Evolutionary conservation across 2,797 vertebrate genomes (phyloP).

Genomic region (Alcedo atthis): DNA sequence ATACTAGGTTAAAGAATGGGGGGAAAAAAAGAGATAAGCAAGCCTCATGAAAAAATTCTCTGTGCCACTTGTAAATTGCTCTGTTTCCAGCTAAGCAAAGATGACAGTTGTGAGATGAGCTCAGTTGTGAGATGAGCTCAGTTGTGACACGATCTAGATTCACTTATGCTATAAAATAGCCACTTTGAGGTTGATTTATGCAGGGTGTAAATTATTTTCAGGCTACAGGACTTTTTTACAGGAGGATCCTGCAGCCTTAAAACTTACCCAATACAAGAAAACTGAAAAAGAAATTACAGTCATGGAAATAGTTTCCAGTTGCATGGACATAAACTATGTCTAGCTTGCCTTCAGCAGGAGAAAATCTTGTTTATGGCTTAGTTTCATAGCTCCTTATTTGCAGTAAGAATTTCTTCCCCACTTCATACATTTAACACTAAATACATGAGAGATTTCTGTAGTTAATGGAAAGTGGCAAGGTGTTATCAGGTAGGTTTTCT

Average conservation of each 20-base stretch:
- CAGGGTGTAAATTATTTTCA: neutral
- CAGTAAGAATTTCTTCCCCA: neutral
- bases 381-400: neutral
- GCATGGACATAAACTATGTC: neutral
- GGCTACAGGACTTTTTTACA: neutral
- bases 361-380: neutral
- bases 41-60: constrained; percentile 6
- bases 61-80: neutral
- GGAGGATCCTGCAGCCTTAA: neutral
- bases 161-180: neutral
- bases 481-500: neutral
- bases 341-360: neutral
- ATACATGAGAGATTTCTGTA: neutral
- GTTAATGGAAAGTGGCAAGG: neutral
- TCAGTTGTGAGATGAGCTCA: no score
- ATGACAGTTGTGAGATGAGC: neutral
- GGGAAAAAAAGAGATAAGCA: neutral
- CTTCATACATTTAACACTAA: neutral
- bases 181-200: neutral
- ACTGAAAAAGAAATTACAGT: neutral
- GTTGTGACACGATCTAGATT: neutral
- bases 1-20: neutral
- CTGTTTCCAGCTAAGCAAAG: neutral
- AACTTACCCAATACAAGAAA: neutral
- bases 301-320: neutral